These are phyloP conservation scores for Chondrosia reniformis DNA, from an alignment of 37 sponge, comb jelly and placozoan species.

Conservation along the genomic window DNA sequence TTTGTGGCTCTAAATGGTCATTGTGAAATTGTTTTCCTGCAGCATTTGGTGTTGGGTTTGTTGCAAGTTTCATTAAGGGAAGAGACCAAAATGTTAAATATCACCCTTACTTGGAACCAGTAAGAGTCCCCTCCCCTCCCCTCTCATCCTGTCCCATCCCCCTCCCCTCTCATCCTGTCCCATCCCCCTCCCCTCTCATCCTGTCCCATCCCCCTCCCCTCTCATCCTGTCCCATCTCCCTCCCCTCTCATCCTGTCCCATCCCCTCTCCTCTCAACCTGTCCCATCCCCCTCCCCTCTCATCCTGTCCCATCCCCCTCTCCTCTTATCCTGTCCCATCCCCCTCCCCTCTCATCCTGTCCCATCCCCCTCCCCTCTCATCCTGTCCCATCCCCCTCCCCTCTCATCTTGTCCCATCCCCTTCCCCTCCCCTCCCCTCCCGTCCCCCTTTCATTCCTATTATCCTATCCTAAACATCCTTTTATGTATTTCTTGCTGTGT, in stretches of 20 bases:
- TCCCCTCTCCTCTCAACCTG: not conserved
- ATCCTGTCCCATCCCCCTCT: not conserved
- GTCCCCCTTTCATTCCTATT: not conserved
- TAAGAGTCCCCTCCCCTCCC: not conserved
- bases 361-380: not conserved
- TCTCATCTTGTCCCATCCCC: not conserved
- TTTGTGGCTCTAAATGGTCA: too few relatives aligned
- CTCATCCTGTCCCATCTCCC: not conserved
- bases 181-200: not conserved
- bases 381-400: not conserved
- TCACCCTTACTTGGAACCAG: conserved; percentile 5
- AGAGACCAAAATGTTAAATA: not conserved
- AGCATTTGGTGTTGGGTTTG: conserved; percentile 1
- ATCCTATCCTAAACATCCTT: not conserved
- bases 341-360: not conserved
- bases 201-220: not conserved
- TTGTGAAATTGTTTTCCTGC: not conserved
- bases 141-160: not conserved
- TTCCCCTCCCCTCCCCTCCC: not conserved
- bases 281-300: not conserved
- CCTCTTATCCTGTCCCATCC: not conserved
- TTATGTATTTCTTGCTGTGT: not conserved
- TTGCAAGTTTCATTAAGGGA: not conserved
- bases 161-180: not conserved
- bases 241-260: not conserved